These are phyloP conservation scores for Panzeria rudis DNA, from an alignment of 2,888 invertebrate genomes.

Conservation along the genomic window DNA sequence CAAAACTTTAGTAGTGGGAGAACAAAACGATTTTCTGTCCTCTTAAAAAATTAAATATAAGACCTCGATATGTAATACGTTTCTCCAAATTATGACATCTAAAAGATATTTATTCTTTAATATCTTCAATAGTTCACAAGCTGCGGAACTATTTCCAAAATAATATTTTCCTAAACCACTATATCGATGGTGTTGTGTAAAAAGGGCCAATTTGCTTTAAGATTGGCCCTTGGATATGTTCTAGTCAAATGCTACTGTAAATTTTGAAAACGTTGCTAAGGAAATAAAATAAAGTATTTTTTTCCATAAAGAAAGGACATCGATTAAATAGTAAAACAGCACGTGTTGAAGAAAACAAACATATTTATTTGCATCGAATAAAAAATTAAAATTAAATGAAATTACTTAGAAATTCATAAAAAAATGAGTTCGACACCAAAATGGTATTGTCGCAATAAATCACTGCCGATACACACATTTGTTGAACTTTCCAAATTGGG, in stretches of 20 bases:
- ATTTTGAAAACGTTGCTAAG: slow-evolving; percentile 44
- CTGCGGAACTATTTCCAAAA: no score
- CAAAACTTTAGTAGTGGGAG: no score
- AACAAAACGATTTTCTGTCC: no score
- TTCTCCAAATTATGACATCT: no score
- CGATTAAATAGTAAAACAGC: slow-evolving; percentile 48
- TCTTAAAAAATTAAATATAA: no score
- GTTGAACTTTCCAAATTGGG: slow-evolving; percentile 80
- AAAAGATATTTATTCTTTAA: no score
- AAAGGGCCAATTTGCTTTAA: no score
- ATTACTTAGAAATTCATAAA: slow-evolving; percentile 2
- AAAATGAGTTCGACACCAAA: slow-evolving; percentile 80
- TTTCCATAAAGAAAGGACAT: slow-evolving; percentile 47
- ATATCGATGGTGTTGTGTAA: no score
- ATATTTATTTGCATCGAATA: background rate
- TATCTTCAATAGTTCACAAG: no score
- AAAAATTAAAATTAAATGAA: background rate
- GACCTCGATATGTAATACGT: no score
- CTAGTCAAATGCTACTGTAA: slow-evolving; percentile 5
- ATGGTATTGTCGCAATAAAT: slow-evolving; percentile 82
- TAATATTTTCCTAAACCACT: no score
- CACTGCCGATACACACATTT: slow-evolving; percentile 81
- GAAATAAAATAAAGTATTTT: slow-evolving; percentile 7
- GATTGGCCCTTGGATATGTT: background rate
- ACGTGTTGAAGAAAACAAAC: slow-evolving; percentile 25